Conservation (phyloP, 2,113 vertebrate genomes). For the Shinisaurus crocodilurus region DNA sequence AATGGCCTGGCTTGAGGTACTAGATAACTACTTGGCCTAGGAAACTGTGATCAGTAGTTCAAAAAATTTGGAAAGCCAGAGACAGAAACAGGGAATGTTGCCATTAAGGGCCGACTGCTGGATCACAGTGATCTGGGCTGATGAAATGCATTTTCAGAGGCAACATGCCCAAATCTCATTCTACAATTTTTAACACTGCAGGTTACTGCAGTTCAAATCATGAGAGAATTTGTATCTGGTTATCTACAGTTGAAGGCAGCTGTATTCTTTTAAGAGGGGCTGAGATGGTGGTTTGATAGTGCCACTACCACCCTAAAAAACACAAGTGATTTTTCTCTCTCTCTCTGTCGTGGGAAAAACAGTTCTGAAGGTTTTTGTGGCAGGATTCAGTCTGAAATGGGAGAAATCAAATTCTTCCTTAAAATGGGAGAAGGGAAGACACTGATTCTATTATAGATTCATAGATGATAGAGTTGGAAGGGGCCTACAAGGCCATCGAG, state of each 20-base stretch:
- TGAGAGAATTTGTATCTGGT: neutral
- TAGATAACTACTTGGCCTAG: slow-evolving; percentile 50
- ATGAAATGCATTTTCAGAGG: neutral
- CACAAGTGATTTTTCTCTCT: neutral
- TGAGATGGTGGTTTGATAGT: neutral
- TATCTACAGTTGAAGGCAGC: neutral
- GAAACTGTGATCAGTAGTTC: slow-evolving; percentile 14
- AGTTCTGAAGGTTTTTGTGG: neutral
- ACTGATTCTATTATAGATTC: too few relatives aligned
- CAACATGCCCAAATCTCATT: neutral
- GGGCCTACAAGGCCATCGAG: too few relatives aligned
- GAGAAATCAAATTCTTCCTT: neutral
- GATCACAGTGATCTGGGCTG: neutral
- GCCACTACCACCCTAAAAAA: neutral
- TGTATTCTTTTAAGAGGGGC: neutral
- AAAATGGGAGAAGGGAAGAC: neutral
- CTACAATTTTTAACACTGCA: neutral
- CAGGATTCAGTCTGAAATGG: neutral
- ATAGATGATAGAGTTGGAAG: too few relatives aligned
- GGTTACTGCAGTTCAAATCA: neutral
- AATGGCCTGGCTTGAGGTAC: slow-evolving; percentile 44
- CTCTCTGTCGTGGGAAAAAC: neutral
- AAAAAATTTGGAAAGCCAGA: slow-evolving; percentile 6
- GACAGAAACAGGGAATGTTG: neutral
- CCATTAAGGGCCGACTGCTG: neutral